These are phyloP conservation scores for Myotis brandtii DNA, from an alignment of 2,113 vertebrate genomes.

Conservation along the genomic window DNA sequence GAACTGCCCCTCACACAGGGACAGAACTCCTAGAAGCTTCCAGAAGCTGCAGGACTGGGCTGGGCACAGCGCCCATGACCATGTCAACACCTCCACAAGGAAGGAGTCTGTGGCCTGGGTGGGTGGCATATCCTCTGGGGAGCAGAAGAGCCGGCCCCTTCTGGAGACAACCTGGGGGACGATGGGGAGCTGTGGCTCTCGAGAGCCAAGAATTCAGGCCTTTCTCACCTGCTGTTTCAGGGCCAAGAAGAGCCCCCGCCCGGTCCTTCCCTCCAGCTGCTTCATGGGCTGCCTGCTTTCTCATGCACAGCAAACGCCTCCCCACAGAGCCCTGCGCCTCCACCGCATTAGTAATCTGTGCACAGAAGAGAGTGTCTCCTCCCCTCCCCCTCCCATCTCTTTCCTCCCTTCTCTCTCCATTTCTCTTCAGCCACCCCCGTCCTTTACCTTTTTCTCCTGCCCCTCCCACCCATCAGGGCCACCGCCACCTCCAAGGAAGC, in stretches of 20 bases:
- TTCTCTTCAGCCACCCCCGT: not conserved
- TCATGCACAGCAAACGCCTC: constrained; percentile 53
- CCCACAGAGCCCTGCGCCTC: constrained; percentile 31
- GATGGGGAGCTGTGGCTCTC: not conserved
- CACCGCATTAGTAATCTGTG: constrained; percentile 72
- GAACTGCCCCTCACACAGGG: not conserved
- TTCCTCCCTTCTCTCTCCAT: not conserved
- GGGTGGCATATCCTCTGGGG: not conserved
- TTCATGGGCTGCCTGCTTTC: constrained; percentile 55
- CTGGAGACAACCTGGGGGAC: not conserved
- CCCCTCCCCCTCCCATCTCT: not conserved
- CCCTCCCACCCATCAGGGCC: not conserved
- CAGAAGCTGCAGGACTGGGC: not conserved
- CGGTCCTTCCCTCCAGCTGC: not conserved
- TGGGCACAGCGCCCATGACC: no score
- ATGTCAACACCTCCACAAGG: not conserved
- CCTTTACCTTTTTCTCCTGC: not conserved
- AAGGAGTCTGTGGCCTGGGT: not conserved
- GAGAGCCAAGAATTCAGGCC: not conserved
- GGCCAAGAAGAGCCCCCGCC: not conserved
- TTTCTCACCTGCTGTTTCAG: not conserved
- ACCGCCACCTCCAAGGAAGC: constrained; percentile 35
- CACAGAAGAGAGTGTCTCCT: constrained; percentile 35
- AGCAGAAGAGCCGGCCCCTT: not conserved
- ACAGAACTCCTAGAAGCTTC: not conserved